Conservation (phyloP, 2,888 invertebrate genomes). For the Clepsis dumicolana region DNA sequence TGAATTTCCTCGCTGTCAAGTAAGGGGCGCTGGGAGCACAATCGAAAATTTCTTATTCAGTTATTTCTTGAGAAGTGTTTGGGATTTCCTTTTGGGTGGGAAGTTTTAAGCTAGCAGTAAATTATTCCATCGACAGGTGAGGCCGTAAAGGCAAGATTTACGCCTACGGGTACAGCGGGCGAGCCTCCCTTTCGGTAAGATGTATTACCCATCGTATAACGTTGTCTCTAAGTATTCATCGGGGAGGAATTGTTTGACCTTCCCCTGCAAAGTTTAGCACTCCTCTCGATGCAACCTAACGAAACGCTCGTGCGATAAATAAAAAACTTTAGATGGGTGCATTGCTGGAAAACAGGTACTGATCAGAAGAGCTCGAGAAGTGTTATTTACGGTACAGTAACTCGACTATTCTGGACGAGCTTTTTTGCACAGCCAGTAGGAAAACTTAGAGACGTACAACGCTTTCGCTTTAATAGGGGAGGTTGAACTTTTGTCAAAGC, state of each 20-base stretch:
- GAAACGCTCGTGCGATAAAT: constrained; percentile 39
- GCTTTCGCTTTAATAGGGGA: not conserved
- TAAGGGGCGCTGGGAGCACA: constrained; percentile 63
- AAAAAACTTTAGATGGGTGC: constrained; percentile 35
- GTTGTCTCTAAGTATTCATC: constrained; percentile 73
- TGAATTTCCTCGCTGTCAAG: constrained; percentile 69
- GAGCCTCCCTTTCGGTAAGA: constrained; percentile 79
- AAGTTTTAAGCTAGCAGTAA: constrained; percentile 85
- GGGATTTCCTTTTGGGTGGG: constrained; percentile 78
- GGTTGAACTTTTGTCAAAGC: not conserved
- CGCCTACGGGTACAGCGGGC: constrained; percentile 76
- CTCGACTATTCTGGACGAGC: constrained; percentile 5
- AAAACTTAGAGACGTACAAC: not conserved
- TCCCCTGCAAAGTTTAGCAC: constrained; percentile 31
- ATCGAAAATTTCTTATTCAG: constrained; percentile 82
- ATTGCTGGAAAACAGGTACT: constrained; percentile 38
- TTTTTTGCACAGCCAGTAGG: constrained; percentile 13
- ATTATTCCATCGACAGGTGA: constrained; percentile 86
- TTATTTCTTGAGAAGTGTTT: constrained; percentile 84
- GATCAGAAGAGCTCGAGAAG: constrained; percentile 22
- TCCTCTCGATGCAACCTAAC: constrained; percentile 34
- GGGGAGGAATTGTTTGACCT: constrained; percentile 63
- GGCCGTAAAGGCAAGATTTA: constrained; percentile 86
- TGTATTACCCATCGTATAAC: constrained; percentile 79
- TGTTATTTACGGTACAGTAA: constrained; percentile 34